Percentiles rank a stretch among this genome's conserved stretches.
Evolutionary conservation across 2,888 invertebrate genomes (phyloP).

Genomic region (Caenorhabditis macrosperma): DNA sequence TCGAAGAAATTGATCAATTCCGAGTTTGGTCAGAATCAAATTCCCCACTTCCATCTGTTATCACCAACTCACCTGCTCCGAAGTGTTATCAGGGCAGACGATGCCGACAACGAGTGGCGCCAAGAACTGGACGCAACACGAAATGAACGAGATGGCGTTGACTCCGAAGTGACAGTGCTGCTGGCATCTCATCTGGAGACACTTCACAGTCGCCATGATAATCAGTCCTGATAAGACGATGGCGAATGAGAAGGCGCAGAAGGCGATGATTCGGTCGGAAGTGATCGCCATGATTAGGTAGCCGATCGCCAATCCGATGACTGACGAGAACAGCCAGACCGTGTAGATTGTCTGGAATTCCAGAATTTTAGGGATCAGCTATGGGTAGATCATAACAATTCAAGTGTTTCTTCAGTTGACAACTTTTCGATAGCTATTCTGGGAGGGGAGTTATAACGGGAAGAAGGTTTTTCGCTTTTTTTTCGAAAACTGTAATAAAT

Average conservation of each 20-base stretch:
- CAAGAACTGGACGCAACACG: constrained; percentile 56
- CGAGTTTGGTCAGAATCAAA: too few relatives aligned
- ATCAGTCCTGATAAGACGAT: constrained; percentile 68
- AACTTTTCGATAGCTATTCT: not conserved
- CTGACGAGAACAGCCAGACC: constrained; percentile 47
- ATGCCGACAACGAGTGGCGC: constrained; percentile 60
- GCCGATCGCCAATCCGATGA: constrained; percentile 61
- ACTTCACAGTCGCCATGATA: constrained; percentile 67
- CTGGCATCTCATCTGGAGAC: constrained; percentile 64
- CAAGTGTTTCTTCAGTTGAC: too few relatives aligned
- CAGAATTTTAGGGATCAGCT: too few relatives aligned
- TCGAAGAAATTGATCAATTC: not conserved
- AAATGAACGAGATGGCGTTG: constrained; percentile 50
- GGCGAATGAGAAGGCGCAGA: constrained; percentile 65
- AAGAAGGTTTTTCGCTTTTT: too few relatives aligned
- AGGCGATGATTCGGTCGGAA: constrained; percentile 47
- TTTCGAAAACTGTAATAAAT: not conserved
- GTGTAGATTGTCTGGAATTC: constrained; percentile 52
- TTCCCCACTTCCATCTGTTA: not conserved
- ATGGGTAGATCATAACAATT: too few relatives aligned
- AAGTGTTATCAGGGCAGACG: constrained; percentile 59
- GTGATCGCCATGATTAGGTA: constrained; percentile 65
- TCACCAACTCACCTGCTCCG: constrained; percentile 60
- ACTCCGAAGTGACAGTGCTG: constrained; percentile 67
- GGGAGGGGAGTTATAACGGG: too few relatives aligned